Evolutionary conservation across 2,797 vertebrate species (phyloP), one percentile per base, ranked within the genome.

Genomic region (Orestias chungarensis): DNA sequence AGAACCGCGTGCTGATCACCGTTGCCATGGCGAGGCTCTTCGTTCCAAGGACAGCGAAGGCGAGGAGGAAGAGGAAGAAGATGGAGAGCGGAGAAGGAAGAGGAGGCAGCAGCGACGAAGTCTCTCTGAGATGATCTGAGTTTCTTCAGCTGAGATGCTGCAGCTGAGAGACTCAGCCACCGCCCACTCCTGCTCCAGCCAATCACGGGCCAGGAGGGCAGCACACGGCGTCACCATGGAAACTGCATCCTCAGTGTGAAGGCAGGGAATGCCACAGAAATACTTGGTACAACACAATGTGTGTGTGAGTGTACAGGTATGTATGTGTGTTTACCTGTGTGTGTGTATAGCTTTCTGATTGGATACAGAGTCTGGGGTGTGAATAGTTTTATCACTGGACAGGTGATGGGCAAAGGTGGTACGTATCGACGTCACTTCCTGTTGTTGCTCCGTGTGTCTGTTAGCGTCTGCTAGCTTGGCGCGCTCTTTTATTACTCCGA

Each of bases 1-100:
- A 98, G 93, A 99, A 99, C 68, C 97, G 96, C 57, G 96, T 99
- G 92, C 97, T 98, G 95, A 97, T 99, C 93, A 99, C 98, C 91
- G 97, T 97, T 87, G 97, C 97, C 97, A 99, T 99, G 83, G 86
- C 77, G 87, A 80, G 89, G 86, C 87, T 90, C 87, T 80, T 75
- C 75, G 64, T 64, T 75, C 61, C 20, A 65, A 87, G 55, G 78
- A 76, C 35, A 69, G 50, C 40, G 80, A 44, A 57, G 81, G 71
- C 47, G 76, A 68, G 87, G 91, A 94, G 88, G 76, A 76, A 35
- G 81, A 88, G 69, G 81, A 86, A 75, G 71, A 78, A 81, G 78
- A 80, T 80, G 83, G 76, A 84, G 79, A 88, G 80, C 72, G 73
- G 76, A 70, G 80, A 84, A n/a, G 47, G 70, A 83, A 83, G 74